Conservation (phyloP, 1,140 invertebrate species). For the Drosophila fuyamai region DNA sequence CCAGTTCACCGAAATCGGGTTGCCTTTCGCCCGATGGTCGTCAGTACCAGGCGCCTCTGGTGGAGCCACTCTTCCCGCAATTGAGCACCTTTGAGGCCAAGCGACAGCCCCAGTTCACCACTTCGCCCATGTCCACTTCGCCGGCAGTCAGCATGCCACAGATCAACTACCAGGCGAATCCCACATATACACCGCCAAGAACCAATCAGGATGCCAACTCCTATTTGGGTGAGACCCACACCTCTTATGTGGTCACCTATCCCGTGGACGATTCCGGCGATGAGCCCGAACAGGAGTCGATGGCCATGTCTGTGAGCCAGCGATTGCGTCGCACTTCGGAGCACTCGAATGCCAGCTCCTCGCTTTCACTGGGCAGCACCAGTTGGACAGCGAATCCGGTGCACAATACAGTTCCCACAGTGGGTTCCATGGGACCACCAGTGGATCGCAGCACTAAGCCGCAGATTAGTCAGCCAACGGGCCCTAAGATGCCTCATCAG, state of each 20-base stretch:
- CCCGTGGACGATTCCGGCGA: conserved; percentile 72
- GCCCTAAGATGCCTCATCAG: conserved; percentile 15
- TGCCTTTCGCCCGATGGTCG: conserved; percentile 79
- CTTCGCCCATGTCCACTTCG: background rate
- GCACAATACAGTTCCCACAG: conserved; percentile 33
- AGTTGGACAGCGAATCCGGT: conserved; percentile 80
- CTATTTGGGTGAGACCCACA: conserved; percentile 55
- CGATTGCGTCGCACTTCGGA: conserved; percentile 60
- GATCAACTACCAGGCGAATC: conserved; percentile 53
- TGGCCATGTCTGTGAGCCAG: conserved; percentile 25
- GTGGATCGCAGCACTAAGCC: conserved; percentile 57
- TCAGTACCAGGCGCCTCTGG: conserved; percentile 73
- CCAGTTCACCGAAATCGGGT: conserved; percentile 56
- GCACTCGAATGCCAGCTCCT: conserved; percentile 67
- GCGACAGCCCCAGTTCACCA: conserved; percentile 52
- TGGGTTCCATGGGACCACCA: conserved; percentile 24
- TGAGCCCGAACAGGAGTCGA: conserved; percentile 50
- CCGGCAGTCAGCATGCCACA: background rate
- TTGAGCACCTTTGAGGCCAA: conserved; percentile 69
- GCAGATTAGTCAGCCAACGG: conserved; percentile 9
- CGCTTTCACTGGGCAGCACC: conserved; percentile 54
- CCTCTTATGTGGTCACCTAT: conserved; percentile 76
- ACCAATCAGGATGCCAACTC: conserved; percentile 17
- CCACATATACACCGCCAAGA: conserved; percentile 52
- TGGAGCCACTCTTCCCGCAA: conserved; percentile 79